Conservation (phyloP, 2,797 vertebrate species). For the Mallotus villosus region DNA sequence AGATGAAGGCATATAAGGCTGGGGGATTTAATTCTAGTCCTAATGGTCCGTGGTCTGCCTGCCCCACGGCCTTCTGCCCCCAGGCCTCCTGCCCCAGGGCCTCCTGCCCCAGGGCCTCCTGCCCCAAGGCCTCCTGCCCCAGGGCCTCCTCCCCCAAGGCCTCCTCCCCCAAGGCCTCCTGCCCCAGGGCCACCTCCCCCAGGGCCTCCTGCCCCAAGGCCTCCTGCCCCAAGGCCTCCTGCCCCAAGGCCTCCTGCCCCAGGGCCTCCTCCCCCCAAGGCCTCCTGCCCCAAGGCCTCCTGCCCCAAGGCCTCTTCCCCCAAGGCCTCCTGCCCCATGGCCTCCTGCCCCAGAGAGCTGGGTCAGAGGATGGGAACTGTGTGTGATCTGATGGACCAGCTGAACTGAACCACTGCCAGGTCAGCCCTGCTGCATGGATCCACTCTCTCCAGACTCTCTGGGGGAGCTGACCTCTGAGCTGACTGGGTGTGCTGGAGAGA, state of each 20-base stretch:
- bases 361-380: conserved; percentile 26
- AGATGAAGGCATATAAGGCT: conserved; percentile 44
- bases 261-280: conserved; percentile 9
- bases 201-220: conserved; percentile 8
- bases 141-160: conserved; percentile 8
- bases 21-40: conserved; percentile 14
- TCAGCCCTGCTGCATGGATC: conserved; percentile 32
- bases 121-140: neutral
- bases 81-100: conserved; percentile 9
- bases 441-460: conserved; percentile 50
- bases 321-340: no score
- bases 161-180: conserved; percentile 20
- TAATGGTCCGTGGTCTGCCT: conserved; percentile 28
- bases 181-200: neutral
- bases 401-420: conserved; percentile 31
- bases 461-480: neutral
- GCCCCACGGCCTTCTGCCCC: conserved; percentile 13
- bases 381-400: conserved; percentile 33
- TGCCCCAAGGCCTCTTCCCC: no score
- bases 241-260: neutral
- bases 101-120: conserved; percentile 20
- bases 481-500: neutral
- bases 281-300: conserved; percentile 16
- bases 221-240: conserved; percentile 20
- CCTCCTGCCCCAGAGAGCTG: conserved; percentile 12